Conservation (phyloP, 2,797 vertebrate genomes). For the Okamejei kenojei region DNA sequence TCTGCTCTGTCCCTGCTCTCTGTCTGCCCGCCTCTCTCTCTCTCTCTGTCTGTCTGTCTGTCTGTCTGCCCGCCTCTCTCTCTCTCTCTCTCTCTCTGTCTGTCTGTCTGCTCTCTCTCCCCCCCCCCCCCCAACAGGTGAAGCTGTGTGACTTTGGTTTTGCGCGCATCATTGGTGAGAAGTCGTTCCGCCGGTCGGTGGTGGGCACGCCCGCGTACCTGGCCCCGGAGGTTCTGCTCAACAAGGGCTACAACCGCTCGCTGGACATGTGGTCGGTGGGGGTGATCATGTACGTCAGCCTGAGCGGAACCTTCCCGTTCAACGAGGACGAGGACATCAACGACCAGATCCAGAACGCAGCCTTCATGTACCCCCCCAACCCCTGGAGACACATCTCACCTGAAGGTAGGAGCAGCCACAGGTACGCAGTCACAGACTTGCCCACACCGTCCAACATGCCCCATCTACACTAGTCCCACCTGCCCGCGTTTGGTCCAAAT, state of each 20-base stretch:
- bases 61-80: too few species aligned
- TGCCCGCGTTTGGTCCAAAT: too few species aligned
- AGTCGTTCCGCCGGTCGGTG: conserved; percentile 84
- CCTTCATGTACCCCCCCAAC: conserved; percentile 85
- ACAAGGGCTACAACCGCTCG: conserved; percentile 87
- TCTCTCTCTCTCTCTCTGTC: too few species aligned
- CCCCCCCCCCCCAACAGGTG: conserved; percentile 56
- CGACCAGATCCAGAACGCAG: conserved; percentile 88
- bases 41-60: too few species aligned
- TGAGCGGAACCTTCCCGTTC: conserved; percentile 54
- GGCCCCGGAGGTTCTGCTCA: conserved; percentile 81
- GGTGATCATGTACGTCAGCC: conserved; percentile 88
- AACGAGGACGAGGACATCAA: conserved; percentile 90
- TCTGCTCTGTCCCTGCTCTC: too few species aligned
- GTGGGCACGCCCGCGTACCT: conserved; percentile 56
- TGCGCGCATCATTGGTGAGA: conserved; percentile 85
- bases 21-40: too few species aligned
- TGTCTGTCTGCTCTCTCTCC: too few species aligned
- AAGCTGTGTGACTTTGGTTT: conserved; percentile 90
- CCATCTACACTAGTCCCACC: too few species aligned
- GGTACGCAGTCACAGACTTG: too few species aligned
- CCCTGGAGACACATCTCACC: conserved; percentile 82
- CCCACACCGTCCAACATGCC: too few species aligned
- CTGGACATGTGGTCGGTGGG: conserved; percentile 93
- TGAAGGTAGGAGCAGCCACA: conserved; percentile 68